Evolutionary conservation across 2,888 invertebrate species (phyloP).

Genomic region (Ormyrus rosae): DNA sequence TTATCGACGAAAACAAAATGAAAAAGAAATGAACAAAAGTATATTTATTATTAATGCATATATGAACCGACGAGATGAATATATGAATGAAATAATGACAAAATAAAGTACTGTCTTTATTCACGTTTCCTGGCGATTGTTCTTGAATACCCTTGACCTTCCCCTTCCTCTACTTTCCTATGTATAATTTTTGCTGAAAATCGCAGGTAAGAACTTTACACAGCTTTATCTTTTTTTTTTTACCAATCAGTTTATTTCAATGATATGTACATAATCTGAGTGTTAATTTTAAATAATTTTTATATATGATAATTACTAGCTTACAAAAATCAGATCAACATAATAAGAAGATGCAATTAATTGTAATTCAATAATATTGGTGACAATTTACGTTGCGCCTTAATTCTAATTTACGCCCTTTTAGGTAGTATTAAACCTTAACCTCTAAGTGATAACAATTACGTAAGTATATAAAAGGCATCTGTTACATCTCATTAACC

Average conservation of each 20-base stretch:
- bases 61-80: slow-evolving; percentile 64
- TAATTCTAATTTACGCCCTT: slow-evolving; percentile 16
- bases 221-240: no score
- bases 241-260: no score
- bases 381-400: slow-evolving; percentile 8
- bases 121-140: slow-evolving; percentile 60
- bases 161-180: neutral
- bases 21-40: slow-evolving; percentile 58
- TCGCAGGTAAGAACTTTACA: no score
- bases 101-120: slow-evolving; percentile 69
- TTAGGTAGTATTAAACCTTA: slow-evolving; percentile 25
- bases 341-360: neutral
- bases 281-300: slow-evolving; percentile 19
- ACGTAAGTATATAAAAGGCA: slow-evolving; percentile 17
- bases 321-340: neutral
- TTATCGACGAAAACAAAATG: slow-evolving; percentile 35
- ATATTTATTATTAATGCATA: slow-evolving; percentile 68
- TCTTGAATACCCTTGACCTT: slow-evolving; percentile 31
- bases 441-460: slow-evolving; percentile 13
- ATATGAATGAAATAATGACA: slow-evolving; percentile 62
- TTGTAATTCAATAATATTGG: slow-evolving; percentile 16
- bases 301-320: neutral
- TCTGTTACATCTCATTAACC: neutral
- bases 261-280: neutral
- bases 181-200: no score